Base-by-base conservation (phyloP, 2,113 vertebrate genomes). In the human (Homo sapiens) region DNA sequence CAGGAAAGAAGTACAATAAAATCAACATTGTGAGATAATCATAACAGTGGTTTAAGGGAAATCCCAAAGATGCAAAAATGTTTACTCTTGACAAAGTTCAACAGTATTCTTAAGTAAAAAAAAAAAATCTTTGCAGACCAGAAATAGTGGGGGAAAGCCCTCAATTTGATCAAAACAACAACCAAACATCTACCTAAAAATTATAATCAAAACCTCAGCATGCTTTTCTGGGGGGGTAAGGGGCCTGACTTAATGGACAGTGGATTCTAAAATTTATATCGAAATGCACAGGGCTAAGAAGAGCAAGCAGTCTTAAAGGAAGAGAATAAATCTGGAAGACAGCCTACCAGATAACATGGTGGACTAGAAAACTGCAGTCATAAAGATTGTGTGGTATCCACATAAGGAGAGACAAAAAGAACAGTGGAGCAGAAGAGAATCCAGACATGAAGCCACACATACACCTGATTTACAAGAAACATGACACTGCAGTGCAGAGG, bases 41-140 rank as follows among this genome's bases (percentile, higher is more conserved):
- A 64, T 22, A 59, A 66, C 40, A 72, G 64, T 18, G 64, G 8
- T 45, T 85, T 72, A 27, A 68, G 35, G 2, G 68, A 89, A 75
- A 94, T 81, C 22, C 16, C 48, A 64, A 86, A 72, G 59, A 94
- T 9, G 48, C 6, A 64, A 52, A 82, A 86, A 78, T 76, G 72
- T 17, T 48, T 92, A 7, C 25, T 79, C 38, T 70, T 70, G 27
- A 81, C 14, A 76, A 91, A 94, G 81, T 38, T 90, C 20, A 93
- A 90, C 2, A 50, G 57, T 88, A 57, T 66, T 72, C n/a, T 3
- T 35, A 82, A 40, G 52, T 72, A 1, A 50, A 48, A 84, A 79
- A 79, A 40, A 20, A 30, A 75, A 79, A 59, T n/a, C 20, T 87
- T 61, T 61, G 40, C 32, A 80, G 80, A 92, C 16, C 25, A 48